phyloP scores from a whole-genome alignment of 2,888 invertebrate genomes.

The Clunio marinus region DNA sequence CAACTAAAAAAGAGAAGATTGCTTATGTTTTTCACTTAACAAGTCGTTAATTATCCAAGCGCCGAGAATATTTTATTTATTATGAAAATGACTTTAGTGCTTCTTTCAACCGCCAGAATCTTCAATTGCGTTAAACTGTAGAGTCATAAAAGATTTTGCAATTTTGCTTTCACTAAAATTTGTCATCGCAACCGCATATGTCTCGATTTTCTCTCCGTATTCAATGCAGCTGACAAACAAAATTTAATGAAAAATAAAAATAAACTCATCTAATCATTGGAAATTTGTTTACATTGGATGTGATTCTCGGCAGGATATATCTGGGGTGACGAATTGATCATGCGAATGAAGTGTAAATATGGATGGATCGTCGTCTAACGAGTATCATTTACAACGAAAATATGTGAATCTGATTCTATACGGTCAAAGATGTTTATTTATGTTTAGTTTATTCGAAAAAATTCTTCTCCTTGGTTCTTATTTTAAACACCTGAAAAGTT shows the following conservation, averaged over 20 bases:
- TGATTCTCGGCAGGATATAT: neutral
- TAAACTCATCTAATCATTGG: neutral
- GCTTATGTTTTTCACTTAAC: neutral
- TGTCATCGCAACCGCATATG: neutral
- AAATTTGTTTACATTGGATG: conserved; percentile 13
- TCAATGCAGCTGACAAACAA: too few species aligned
- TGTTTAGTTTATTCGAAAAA: too few species aligned
- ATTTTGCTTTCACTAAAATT: neutral
- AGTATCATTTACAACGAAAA: neutral
- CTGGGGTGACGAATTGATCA: neutral
- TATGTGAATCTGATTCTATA: too few species aligned
- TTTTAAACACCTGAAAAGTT: too few species aligned
- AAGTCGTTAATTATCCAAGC: neutral
- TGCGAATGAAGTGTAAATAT: neutral
- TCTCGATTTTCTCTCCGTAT: conserved; percentile 2
- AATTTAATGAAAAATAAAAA: too few species aligned
- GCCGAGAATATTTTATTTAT: neutral
- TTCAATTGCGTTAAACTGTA: neutral
- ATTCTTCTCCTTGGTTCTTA: too few species aligned
- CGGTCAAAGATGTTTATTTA: too few species aligned
- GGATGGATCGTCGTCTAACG: neutral
- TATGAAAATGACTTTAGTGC: neutral
- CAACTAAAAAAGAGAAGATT: too few species aligned
- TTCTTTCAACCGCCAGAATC: neutral
- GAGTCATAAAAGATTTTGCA: neutral